Evolutionary conservation across 2,113 vertebrate genomes (phyloP).

Genomic region (Paratilapia polleni): DNA sequence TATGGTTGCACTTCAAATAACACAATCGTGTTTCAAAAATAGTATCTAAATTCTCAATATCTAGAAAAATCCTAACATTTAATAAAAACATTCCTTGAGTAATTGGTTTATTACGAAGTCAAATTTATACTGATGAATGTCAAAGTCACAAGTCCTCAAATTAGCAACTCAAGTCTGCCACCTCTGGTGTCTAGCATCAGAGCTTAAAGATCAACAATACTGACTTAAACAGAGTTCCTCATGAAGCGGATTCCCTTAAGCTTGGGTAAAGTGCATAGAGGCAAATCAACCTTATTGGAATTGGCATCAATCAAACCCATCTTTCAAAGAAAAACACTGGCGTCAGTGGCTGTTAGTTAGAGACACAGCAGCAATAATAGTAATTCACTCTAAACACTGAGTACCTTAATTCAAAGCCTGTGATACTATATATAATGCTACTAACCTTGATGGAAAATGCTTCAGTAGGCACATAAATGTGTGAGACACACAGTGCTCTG

Average conservation of each 20-base stretch:
- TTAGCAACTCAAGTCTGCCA: neutral
- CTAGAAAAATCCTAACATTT: neutral
- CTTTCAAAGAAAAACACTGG: constrained; percentile 35
- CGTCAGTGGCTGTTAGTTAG: constrained; percentile 21
- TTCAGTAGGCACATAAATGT: constrained; percentile 10
- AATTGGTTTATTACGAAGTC: neutral
- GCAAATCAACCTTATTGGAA: constrained; percentile 47
- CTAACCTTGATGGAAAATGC: constrained; percentile 21
- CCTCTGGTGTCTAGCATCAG: neutral
- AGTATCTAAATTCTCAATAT: neutral
- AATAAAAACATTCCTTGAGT: neutral
- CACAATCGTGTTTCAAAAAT: neutral
- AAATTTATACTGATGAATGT: neutral
- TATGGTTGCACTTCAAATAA: no score
- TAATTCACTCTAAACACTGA: constrained; percentile 42
- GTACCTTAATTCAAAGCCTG: constrained; percentile 22
- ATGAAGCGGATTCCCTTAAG: constrained; percentile 36
- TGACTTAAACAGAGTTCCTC: constrained; percentile 22
- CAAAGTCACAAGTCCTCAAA: neutral
- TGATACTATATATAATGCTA: neutral
- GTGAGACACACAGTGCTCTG: constrained; percentile 15
- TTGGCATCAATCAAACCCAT: constrained; percentile 36
- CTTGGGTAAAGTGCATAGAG: constrained; percentile 29
- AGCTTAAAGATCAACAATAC: constrained; percentile 15
- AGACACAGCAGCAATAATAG: constrained; percentile 26